Conservation (phyloP, 2,797 vertebrate species). For the Acanthornis magna region DNA sequence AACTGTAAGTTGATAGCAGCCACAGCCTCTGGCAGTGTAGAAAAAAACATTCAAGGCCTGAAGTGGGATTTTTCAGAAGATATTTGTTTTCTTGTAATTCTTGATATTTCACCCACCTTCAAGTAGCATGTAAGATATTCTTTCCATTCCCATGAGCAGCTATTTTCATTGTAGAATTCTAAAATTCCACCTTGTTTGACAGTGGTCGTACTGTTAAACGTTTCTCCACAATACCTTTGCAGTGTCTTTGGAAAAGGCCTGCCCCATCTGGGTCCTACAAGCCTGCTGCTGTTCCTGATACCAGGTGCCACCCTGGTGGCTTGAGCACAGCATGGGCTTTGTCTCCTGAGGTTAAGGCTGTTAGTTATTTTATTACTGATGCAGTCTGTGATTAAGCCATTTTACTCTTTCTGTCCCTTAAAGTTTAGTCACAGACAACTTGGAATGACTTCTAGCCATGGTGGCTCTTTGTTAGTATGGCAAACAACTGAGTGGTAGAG, state of each 20-base stretch:
- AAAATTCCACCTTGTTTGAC: background rate
- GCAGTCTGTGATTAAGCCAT: background rate
- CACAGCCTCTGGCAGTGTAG: background rate
- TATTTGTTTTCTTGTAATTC: background rate
- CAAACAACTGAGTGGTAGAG: background rate
- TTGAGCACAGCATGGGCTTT: background rate
- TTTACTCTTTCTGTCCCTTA: background rate
- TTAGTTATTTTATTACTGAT: no score
- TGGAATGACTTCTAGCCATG: rapidly evolving
- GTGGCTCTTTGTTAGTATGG: rapidly evolving
- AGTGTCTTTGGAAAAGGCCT: background rate
- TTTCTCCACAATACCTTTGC: background rate
- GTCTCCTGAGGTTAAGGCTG: background rate
- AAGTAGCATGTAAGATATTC: background rate
- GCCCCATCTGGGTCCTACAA: background rate
- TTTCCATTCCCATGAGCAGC: background rate
- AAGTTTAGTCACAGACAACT: background rate
- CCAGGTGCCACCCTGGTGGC: no score
- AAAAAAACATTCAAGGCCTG: background rate
- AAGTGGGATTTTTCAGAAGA: background rate
- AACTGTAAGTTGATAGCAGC: background rate
- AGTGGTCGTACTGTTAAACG: background rate
- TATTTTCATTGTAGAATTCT: background rate
- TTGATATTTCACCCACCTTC: background rate
- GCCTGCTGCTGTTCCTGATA: background rate